Evolutionary conservation across 2,888 invertebrate genomes (phyloP).

Genomic region (Eilema caniola): DNA sequence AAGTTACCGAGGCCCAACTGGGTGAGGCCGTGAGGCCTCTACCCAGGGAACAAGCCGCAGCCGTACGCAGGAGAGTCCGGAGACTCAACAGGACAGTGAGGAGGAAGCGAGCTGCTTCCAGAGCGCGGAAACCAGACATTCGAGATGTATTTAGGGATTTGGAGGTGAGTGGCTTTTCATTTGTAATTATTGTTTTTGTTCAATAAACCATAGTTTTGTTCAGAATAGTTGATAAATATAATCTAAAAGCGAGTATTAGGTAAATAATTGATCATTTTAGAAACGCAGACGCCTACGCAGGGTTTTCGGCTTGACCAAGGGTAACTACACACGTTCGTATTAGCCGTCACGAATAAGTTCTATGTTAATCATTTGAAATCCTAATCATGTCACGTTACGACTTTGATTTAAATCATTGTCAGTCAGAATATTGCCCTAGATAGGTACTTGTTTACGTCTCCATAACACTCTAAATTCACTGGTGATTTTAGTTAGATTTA

Average conservation of each 20-base stretch:
- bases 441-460: neutral
- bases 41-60: conserved; percentile 92
- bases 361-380: too few relatives aligned
- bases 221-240: too few relatives aligned
- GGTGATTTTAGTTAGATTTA: neutral
- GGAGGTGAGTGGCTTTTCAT: conserved; percentile 86
- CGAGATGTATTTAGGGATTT: conserved; percentile 94
- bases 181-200: neutral
- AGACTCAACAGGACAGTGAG: conserved; percentile 92
- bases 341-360: too few relatives aligned
- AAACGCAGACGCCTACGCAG: too few relatives aligned
- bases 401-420: too few relatives aligned
- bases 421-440: neutral
- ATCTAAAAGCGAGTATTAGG: too few relatives aligned
- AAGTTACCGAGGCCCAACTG: conserved; percentile 89
- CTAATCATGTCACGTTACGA: too few relatives aligned
- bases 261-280: too few relatives aligned
- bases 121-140: conserved; percentile 92
- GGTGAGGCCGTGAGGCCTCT: conserved; percentile 88
- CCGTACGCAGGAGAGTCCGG: conserved; percentile 91
- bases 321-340: too few relatives aligned
- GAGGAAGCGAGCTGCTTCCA: conserved; percentile 83
- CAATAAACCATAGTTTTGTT: too few relatives aligned
- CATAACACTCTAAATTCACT: neutral
- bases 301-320: too few relatives aligned